A percentile compares a stretch with the other conserved stretches of the same genome.
Evolutionary conservation across 2,797 vertebrate species (phyloP).

Genomic region (Neostethus bicornis): DNA sequence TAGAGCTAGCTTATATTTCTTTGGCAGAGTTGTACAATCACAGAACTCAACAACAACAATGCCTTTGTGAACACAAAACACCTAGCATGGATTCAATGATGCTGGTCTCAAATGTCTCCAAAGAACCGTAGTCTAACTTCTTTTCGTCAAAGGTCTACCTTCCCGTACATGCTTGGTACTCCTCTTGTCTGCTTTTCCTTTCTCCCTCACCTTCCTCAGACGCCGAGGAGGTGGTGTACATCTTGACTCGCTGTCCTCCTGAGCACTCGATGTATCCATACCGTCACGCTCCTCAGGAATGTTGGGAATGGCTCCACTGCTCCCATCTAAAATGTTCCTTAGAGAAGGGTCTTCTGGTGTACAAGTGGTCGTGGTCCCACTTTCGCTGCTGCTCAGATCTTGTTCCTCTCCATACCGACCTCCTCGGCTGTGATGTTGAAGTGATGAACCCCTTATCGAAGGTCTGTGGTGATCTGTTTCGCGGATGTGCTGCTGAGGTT

Average conservation of each 20-base stretch:
- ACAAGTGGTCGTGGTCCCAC: conserved; percentile 87
- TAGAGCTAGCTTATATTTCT: conserved; percentile 54
- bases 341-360: conserved; percentile 89
- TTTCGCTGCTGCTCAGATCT: conserved; percentile 94
- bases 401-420: conserved; percentile 82
- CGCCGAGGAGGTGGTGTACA: conserved; percentile 80
- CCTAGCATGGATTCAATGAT: conserved; percentile 9
- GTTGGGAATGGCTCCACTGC: conserved; percentile 83
- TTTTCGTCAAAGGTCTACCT: conserved; percentile 84
- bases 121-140: conserved; percentile 49
- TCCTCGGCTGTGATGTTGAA: conserved; percentile 75
- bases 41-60: conserved; percentile 59
- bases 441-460: conserved; percentile 81
- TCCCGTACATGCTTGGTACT: conserved; percentile 88
- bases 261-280: conserved; percentile 78
- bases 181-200: conserved; percentile 83
- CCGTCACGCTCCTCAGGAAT: conserved; percentile 81
- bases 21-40: conserved; percentile 73
- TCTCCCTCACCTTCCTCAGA: conserved; percentile 82
- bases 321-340: conserved; percentile 86
- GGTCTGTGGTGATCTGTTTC: conserved; percentile 87
- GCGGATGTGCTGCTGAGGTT: conserved; percentile 83
- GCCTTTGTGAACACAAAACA: conserved; percentile 45
- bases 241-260: conserved; percentile 80
- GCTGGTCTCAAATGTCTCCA: not conserved